phyloP scores from a whole-genome alignment of 1,140 invertebrate genomes.

The Brachionus rotundiformis region DNA sequence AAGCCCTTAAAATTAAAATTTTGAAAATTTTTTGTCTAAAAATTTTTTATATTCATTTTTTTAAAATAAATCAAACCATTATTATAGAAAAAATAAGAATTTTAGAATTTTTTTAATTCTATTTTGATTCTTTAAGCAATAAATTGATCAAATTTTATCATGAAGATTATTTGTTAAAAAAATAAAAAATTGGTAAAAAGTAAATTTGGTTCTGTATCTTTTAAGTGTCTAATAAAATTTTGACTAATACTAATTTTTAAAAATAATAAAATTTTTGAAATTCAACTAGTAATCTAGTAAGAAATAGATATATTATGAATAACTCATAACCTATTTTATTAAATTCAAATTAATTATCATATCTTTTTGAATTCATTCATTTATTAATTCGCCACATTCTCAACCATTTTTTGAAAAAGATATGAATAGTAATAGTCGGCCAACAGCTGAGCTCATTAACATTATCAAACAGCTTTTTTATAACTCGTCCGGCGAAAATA shows the following conservation, averaged over 20 bases:
- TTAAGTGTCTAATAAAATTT: not conserved
- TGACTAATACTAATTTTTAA: not conserved
- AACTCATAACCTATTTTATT: not conserved
- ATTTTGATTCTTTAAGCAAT: too few relatives aligned
- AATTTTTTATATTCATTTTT: too few relatives aligned
- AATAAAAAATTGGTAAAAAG: not conserved
- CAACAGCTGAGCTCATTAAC: conserved; percentile 38
- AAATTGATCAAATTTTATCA: too few relatives aligned
- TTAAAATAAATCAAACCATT: too few relatives aligned
- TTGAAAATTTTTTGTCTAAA: too few relatives aligned
- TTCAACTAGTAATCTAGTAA: not conserved
- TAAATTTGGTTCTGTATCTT: not conserved
- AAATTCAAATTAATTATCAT: conserved; percentile 29
- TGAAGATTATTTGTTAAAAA: not conserved
- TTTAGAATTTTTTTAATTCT: too few relatives aligned
- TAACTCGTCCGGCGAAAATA: conserved; percentile 8
- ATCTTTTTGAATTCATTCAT: conserved; percentile 11
- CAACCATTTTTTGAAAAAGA: not conserved
- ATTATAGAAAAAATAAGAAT: too few relatives aligned
- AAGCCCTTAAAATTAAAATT: too few relatives aligned
- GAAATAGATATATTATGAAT: conserved; percentile 5
- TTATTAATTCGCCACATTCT: not conserved
- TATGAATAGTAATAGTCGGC: not conserved
- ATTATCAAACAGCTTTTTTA: conserved; percentile 36
- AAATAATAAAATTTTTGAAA: not conserved